These are phyloP conservation scores for Saccopteryx bilineata DNA, from an alignment of 2,113 vertebrate genomes.

Conservation along the genomic window DNA sequence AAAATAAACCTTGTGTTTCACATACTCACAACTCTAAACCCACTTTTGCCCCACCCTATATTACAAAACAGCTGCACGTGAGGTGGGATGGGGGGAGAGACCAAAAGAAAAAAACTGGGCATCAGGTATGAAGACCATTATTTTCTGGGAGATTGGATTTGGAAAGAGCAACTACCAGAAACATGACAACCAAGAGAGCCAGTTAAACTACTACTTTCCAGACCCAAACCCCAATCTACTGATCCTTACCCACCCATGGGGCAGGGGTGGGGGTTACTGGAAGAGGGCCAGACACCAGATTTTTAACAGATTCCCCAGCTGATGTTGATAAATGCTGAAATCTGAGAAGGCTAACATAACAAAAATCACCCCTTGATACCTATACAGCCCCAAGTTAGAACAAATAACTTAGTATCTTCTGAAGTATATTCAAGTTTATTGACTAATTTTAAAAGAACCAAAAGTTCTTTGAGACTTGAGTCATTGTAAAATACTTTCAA, in stretches of 20 bases:
- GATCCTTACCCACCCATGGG: not conserved
- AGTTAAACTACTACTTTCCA: not conserved
- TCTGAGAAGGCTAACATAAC: not conserved
- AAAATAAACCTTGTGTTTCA: not conserved
- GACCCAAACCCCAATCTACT: not conserved
- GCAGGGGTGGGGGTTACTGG: not conserved
- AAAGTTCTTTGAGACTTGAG: not conserved
- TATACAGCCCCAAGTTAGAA: not conserved
- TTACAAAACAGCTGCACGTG: not conserved
- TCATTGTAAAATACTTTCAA: not conserved
- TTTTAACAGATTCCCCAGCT: not conserved
- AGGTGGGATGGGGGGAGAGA: no score
- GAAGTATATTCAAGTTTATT: not conserved
- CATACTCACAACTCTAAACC: not conserved
- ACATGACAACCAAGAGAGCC: not conserved
- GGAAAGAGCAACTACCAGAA: not conserved
- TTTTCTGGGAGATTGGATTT: not conserved
- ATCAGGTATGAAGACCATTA: not conserved
- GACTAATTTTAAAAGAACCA: conserved; percentile 48
- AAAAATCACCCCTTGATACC: not conserved
- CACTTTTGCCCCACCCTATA: not conserved
- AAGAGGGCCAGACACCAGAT: no score
- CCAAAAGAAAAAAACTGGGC: not conserved
- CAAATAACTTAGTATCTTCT: not conserved
- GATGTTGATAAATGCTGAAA: not conserved